Evolutionary conservation across 2,888 invertebrate species (phyloP).

Genomic region (Ophioninae sp.): DNA sequence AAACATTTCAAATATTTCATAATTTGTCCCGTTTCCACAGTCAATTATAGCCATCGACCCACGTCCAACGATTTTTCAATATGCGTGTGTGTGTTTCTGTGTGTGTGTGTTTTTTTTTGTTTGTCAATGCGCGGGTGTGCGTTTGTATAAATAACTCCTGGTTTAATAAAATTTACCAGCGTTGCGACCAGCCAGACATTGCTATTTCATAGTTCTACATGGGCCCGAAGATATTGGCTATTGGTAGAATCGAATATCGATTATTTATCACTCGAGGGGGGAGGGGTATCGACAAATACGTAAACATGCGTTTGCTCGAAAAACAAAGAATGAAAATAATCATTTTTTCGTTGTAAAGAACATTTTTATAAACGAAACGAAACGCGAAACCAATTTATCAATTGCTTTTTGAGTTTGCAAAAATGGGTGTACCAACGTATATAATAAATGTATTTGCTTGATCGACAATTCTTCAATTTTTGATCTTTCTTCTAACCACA

Average conservation of each 20-base stretch:
- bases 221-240: neutral
- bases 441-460: neutral
- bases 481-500: slow-evolving; percentile 1
- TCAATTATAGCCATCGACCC: slow-evolving; percentile 12
- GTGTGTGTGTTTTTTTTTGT: too few species aligned
- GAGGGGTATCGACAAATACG: neutral
- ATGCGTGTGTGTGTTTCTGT: neutral
- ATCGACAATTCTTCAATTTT: neutral
- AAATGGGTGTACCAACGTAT: slow-evolving; percentile 1
- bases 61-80: slow-evolving; percentile 25
- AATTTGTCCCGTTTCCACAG: slow-evolving; percentile 63
- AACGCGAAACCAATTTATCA: neutral
- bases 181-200: neutral
- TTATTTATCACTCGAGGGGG: neutral
- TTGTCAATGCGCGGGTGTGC: too few species aligned
- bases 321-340: neutral
- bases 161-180: neutral
- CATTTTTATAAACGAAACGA: neutral
- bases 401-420: neutral
- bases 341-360: neutral
- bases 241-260: neutral
- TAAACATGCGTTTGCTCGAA: neutral
- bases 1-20: slow-evolving; percentile 73
- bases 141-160: neutral
- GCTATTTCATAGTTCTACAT: neutral